These are phyloP conservation scores for Mythimna impura DNA, from an alignment of 2,888 invertebrate genomes.

Conservation along the genomic window DNA sequence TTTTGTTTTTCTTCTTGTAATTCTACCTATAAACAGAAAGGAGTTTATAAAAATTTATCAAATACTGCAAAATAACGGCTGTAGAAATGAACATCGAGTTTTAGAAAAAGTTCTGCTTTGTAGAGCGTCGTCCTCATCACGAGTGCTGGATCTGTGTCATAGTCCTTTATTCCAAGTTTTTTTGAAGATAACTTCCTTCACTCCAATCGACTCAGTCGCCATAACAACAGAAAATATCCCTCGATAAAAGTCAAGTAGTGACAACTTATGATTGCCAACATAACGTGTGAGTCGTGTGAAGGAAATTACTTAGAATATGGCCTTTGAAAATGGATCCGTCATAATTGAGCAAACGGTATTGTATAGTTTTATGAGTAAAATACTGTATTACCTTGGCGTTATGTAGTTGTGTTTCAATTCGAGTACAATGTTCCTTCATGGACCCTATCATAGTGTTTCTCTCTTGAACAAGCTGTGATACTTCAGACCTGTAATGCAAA, in stretches of 20 bases:
- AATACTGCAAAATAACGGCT: background rate
- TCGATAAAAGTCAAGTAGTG: too few relatives aligned
- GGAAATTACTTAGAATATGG: too few relatives aligned
- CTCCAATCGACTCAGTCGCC: too few relatives aligned
- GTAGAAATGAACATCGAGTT: background rate
- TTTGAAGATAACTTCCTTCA: too few relatives aligned
- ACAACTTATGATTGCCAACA: too few relatives aligned
- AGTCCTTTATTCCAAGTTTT: too few relatives aligned
- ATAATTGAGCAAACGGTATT: too few relatives aligned
- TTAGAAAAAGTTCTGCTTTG: background rate
- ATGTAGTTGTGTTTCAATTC: slow-evolving; percentile 81
- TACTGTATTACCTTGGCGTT: slow-evolving; percentile 74
- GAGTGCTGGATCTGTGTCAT: too few relatives aligned
- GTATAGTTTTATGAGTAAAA: background rate
- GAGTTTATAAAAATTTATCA: background rate
- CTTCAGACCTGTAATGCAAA: slow-evolving; percentile 73
- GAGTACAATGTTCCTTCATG: slow-evolving; percentile 83
- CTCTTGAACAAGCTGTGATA: slow-evolving; percentile 84
- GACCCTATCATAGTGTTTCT: slow-evolving; percentile 83
- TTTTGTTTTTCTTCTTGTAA: slow-evolving; percentile 83
- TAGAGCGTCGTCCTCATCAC: too few relatives aligned
- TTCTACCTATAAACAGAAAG: slow-evolving; percentile 74
- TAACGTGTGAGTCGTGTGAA: too few relatives aligned
- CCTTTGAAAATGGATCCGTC: too few relatives aligned
- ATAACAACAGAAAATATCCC: too few relatives aligned